Evolutionary conservation across 1,140 invertebrate species (phyloP), one percentile per base, ranked within the genome.

Genomic region (Oreohelix idahoensis): DNA sequence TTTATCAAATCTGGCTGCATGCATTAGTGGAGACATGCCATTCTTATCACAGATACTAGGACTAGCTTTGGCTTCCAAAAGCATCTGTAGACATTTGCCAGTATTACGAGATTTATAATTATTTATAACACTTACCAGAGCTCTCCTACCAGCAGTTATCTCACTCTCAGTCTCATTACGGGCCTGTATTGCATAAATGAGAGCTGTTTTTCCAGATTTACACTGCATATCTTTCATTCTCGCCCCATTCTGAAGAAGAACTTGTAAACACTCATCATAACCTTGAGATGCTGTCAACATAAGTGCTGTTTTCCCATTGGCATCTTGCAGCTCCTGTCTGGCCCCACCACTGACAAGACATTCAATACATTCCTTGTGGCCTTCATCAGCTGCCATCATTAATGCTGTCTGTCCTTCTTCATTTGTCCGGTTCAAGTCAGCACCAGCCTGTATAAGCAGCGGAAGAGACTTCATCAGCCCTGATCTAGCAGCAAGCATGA

Each of bases 101-200:
- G 71, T 2, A 45, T 20, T 42, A 8, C 39, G 11, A 70, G 36
- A 35, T 29, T n/a, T n/a, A n/a, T n/a, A n/a, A n/a, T 66, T 5
- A n/a, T n/a, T n/a, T n/a, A n/a, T n/a, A 13, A 53, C 51, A 13
- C 26, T 53, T 53, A 13, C 13, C 51, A 13, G 26, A 53, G 26
- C 13, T 13, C 51, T 53, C 51, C 51, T 15, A 53, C 13, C 13
- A 15, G 51, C 13, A 26, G 26, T 15, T 53, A 53, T 53, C 13
- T 15, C 13, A 13, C 26, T 15, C 51, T n/a, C n/a, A n/a, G n/a
- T n/a, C n/a, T n/a, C n/a, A n/a, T n/a, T n/a, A n/a, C n/a, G n/a
- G n/a, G n/a, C n/a, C n/a, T n/a, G n/a, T n/a, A n/a, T n/a, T 38
- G 74, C 74, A 76, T 76, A 76, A 23, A 10, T 76, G 4, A 76